Percentiles rank a stretch among this genome's conserved stretches.
phyloP scores from a whole-genome alignment of 2,113 vertebrate species.

The Alectura lathami region DNA sequence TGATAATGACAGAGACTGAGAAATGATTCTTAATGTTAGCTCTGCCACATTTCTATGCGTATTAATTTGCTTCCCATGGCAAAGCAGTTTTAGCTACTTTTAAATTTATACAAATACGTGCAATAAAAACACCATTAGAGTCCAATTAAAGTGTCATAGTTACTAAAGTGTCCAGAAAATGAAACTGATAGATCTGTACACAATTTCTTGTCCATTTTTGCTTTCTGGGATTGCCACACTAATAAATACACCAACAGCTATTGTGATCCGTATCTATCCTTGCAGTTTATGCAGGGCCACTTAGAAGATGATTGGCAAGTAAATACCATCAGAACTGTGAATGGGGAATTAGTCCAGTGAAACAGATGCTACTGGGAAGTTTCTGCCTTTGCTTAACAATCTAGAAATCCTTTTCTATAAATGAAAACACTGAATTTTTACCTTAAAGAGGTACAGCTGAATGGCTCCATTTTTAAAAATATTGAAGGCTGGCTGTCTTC shows the following conservation, averaged over 20 bases:
- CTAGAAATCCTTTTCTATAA: background rate
- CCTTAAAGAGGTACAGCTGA: background rate
- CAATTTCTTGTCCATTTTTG: background rate
- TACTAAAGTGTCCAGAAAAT: constrained; percentile 26
- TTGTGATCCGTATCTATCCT: background rate
- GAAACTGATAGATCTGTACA: background rate
- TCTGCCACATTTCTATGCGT: background rate
- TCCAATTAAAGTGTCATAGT: constrained; percentile 19
- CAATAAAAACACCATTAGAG: constrained; percentile 46
- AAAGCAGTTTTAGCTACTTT: constrained; percentile 1
- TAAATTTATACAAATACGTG: constrained; percentile 31
- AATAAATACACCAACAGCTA: background rate
- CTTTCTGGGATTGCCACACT: background rate
- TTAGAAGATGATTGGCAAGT: background rate
- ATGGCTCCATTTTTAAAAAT: background rate
- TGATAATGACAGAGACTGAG: background rate
- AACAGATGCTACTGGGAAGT: background rate
- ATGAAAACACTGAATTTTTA: background rate
- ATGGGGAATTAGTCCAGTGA: background rate
- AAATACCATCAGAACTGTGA: background rate
- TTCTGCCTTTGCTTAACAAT: constrained; percentile 10
- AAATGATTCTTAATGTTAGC: constrained; percentile 31
- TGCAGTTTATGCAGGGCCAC: background rate
- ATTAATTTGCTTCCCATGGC: constrained; percentile 36
- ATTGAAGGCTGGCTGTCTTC: background rate